Base-by-base conservation (phyloP, 2,797 vertebrate species). In the Sebastes taczanowskii region DNA sequence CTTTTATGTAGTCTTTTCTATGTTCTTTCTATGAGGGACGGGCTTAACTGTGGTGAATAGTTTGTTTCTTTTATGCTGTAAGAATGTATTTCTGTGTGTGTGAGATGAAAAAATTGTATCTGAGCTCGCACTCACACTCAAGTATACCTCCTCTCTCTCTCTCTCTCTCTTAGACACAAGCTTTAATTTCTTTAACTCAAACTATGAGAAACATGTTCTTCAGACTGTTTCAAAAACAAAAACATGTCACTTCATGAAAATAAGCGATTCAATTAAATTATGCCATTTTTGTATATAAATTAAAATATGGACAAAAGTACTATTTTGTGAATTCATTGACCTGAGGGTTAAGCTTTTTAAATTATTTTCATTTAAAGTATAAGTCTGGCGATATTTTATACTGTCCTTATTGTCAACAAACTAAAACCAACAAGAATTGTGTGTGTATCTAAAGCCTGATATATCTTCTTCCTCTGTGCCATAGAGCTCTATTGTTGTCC, bases 1-100 rank as follows among this genome's bases (percentile, higher is more conserved):
- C 77, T 89, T 85, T 86, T 79, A 76, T 85, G 32, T 23, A 8
- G 52, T 65, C 27, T 66, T 78, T 86, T 88, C 35, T 84, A 59
- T 77, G 11, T 67, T 53, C 27, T 53, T 22, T 83, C 69, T 72
- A 38, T 78, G 88, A 75, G 53, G 53, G 77, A 46, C 30, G 14
- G n/a, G 29, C 73, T 83, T 2, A 42, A 69, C 82, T 79, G 32
- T 29, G 62, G 11, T 83, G 70, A 85, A 86, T 79, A 52, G 55
- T 68, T 68, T 35, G 38, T 20, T 55, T 82, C 79, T 83, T 87
- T 88, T 81, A 85, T 87, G 25, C 6, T 10, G 3, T 16, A 53
- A 71, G 69, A 88, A 86, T 81, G 25, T 71, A 56, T 84, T 74
- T 78, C 29, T 76, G 9, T 77, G 61, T 63, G 29, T 14, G 25